Base-by-base conservation (phyloP, 2,113 vertebrate species). In the Myotis lucifugus region DNA sequence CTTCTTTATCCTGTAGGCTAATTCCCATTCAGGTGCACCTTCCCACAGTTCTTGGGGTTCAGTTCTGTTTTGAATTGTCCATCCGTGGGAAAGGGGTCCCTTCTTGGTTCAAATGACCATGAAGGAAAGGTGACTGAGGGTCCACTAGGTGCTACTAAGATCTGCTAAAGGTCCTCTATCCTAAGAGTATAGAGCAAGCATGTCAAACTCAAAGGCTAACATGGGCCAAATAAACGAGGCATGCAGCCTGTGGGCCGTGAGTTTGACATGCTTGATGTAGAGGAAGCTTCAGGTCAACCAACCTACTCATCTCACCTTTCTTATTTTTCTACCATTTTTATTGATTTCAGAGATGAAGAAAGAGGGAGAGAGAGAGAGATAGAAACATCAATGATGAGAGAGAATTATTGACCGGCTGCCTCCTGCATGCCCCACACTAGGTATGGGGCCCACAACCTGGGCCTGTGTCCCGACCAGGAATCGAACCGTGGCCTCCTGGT, bases 1-100 rank as follows among this genome's bases (percentile, higher is more conserved):
- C 59, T 96, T 73, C 17, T 73, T 90, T 89, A 61, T 79, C 46
- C 21, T 29, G 1, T 34, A 46, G 46, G 50, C 59, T 78, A 42
- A 77, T 76, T 86, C 32, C 19, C 25, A 18, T n/a, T 84, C 59
- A 52, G 59, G 11, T 23, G 2, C 5, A 27, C 74, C 29, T 85
- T 52, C 14, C 14, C 37, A 17, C 37, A 52, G 23, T 50, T 3
- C 29, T n/a, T 67, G 21, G 56, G 95, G 42, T 40, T 50, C 13
- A 70, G 12, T 27, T 85, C 25, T 76, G 50, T 56, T 48, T 81
- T 19, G 12, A 82, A 82, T 85, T 61, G 23, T 18, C 72, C 77
- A 29, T 70, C 15, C 27, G 6, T 6, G 46, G 61, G 21, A 54
- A 61, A 79, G 11, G 14, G 64, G 23, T 6, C 14, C 18, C 73